Percentiles rank a stretch among this genome's conserved stretches.
Conservation (phyloP, 2,888 invertebrate genomes). For the Odontomyia ornata region DNA sequence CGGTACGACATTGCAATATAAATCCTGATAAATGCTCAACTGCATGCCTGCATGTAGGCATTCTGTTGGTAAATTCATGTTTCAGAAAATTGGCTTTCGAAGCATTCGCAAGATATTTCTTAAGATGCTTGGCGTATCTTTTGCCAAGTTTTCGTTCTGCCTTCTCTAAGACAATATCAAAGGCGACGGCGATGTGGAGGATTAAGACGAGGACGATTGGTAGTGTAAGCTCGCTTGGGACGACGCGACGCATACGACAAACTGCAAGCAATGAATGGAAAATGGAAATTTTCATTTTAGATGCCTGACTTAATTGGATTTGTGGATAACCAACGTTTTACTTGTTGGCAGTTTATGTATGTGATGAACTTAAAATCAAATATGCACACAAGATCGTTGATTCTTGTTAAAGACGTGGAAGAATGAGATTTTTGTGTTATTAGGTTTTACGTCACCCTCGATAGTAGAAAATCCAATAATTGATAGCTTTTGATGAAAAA, state of each 20-base stretch:
- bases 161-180: conserved; percentile 4
- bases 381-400: neutral
- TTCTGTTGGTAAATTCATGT: conserved; percentile 29
- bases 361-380: neutral
- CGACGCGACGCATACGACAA: neutral
- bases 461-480: no score
- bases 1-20: neutral
- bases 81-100: conserved; percentile 35
- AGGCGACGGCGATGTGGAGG: neutral
- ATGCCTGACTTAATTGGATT: conserved; percentile 29
- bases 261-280: neutral
- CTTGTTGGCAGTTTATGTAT: neutral
- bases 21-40: conserved; percentile 11
- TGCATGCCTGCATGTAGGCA: conserved; percentile 22
- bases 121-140: conserved; percentile 9
- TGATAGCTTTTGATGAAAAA: no score
- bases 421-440: neutral
- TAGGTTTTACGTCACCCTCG: no score
- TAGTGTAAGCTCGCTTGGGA: neutral
- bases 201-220: neutral
- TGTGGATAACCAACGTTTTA: conserved; percentile 20
- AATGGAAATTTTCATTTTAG: conserved; percentile 32
- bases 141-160: conserved; percentile 25
- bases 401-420: neutral
- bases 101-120: conserved; percentile 14